phyloP scores from a whole-genome alignment of 2,797 vertebrate genomes.

The Chelonia mydas region DNA sequence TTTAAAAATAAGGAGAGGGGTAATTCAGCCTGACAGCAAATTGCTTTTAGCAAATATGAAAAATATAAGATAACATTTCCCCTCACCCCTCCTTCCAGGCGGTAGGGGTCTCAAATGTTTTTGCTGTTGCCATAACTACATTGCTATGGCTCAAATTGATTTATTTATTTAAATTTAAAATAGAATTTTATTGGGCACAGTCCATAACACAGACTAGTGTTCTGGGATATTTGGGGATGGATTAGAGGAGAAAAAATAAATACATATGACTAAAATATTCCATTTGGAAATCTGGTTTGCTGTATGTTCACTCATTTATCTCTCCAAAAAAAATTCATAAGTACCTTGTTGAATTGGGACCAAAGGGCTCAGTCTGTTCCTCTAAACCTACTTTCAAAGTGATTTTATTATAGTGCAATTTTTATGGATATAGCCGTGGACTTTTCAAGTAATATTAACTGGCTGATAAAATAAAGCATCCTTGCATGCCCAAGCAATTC shows the following conservation, averaged over 20 bases:
- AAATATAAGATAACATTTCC: background rate
- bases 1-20: background rate
- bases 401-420: background rate
- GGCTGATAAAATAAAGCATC: background rate
- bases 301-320: background rate
- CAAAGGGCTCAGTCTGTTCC: background rate
- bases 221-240: background rate
- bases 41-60: background rate
- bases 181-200: background rate
- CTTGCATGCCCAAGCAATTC: background rate
- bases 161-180: background rate
- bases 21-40: conserved; percentile 30
- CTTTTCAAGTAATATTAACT: conserved; percentile 1
- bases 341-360: too few species aligned
- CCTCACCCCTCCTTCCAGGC: background rate
- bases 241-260: background rate
- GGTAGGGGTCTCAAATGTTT: background rate
- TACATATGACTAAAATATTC: background rate
- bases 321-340: background rate
- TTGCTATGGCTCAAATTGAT: background rate
- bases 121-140: background rate
- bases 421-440: background rate
- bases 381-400: background rate
- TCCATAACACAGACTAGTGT: background rate
- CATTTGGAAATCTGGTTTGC: background rate